Conservation (phyloP, 30 jellyfish, hydroid and myxozoan genomes). For the Haliclystus octoradiatus region DNA sequence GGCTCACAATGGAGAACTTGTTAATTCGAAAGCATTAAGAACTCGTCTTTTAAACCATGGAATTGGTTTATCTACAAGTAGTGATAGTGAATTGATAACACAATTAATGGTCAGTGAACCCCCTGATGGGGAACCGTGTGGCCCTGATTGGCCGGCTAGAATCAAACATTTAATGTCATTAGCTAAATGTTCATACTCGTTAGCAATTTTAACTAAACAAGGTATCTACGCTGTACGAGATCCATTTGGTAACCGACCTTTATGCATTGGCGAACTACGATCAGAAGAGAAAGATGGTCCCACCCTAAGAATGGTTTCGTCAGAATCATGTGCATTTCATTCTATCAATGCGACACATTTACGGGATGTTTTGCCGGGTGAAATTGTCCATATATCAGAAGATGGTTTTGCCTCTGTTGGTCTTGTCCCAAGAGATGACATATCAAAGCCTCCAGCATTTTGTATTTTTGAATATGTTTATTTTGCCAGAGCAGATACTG, state of each 20-base stretch:
- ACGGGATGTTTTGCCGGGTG: slow-evolving; percentile 90
- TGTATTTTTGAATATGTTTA: slow-evolving; percentile 92
- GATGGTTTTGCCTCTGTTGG: slow-evolving; percentile 43
- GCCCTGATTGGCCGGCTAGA: slow-evolving; percentile 77
- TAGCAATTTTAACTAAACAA: slow-evolving; percentile 45
- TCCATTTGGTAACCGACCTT: slow-evolving; percentile 87
- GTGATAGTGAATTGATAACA: slow-evolving; percentile 81
- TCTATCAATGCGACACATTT: slow-evolving; percentile 58
- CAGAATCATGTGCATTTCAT: slow-evolving; percentile 90
- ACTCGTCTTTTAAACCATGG: slow-evolving; percentile 62
- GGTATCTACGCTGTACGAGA: slow-evolving; percentile 84
- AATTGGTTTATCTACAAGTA: slow-evolving; percentile 66
- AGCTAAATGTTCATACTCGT: slow-evolving; percentile 63
- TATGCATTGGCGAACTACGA: slow-evolving; percentile 58
- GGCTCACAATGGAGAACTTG: slow-evolving; percentile 88
- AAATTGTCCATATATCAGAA: slow-evolving; percentile 52
- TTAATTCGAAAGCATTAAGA: slow-evolving; percentile 59
- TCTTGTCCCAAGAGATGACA: slow-evolving; percentile 26
- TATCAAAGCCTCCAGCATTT: slow-evolving; percentile 43
- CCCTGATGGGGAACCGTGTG: slow-evolving; percentile 86
- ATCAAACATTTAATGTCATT: slow-evolving; percentile 59
- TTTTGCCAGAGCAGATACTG: slow-evolving; percentile 81
- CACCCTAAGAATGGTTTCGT: slow-evolving; percentile 39
- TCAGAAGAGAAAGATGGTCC: slow-evolving; percentile 3
- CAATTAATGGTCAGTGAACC: slow-evolving; percentile 90